phyloP scores from a whole-genome alignment of 2,797 vertebrate genomes.

The Dryobates pubescens region DNA sequence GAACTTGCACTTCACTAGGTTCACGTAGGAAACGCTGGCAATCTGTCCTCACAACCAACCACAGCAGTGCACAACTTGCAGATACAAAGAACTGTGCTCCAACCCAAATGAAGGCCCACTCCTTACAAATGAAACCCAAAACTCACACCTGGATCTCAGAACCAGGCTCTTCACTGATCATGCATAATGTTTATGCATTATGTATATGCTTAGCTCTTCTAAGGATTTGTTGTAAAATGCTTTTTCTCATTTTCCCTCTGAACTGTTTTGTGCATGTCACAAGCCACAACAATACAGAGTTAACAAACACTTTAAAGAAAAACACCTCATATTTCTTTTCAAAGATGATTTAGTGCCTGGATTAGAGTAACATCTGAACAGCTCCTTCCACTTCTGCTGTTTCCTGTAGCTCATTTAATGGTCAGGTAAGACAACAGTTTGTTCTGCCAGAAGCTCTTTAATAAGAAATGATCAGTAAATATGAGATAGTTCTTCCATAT shows the following conservation, averaged over 20 bases:
- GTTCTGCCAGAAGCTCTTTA: constrained; percentile 14
- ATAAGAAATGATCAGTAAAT: constrained; percentile 17
- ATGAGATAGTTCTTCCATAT: not conserved
- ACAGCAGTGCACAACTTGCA: not conserved
- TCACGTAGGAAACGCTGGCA: not conserved
- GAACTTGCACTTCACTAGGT: not conserved
- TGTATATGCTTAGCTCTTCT: not conserved
- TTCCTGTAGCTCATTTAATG: not conserved
- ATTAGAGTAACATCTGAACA: not conserved
- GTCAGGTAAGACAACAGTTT: not conserved
- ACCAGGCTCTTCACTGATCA: not conserved
- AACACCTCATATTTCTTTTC: not conserved
- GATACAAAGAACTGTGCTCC: not conserved
- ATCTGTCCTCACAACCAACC: not conserved
- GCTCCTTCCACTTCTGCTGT: not conserved
- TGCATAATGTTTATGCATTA: not conserved
- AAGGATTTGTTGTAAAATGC: not conserved
- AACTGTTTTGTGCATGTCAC: not conserved
- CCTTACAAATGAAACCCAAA: not conserved
- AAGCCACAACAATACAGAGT: not conserved
- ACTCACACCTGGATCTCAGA: not conserved
- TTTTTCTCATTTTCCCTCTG: not conserved
- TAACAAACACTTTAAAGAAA: not conserved
- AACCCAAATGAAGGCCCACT: not conserved
- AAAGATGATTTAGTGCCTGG: not conserved